Evolutionary conservation across 2,113 vertebrate genomes (phyloP).

Genomic region (Heteronetta atricapilla): DNA sequence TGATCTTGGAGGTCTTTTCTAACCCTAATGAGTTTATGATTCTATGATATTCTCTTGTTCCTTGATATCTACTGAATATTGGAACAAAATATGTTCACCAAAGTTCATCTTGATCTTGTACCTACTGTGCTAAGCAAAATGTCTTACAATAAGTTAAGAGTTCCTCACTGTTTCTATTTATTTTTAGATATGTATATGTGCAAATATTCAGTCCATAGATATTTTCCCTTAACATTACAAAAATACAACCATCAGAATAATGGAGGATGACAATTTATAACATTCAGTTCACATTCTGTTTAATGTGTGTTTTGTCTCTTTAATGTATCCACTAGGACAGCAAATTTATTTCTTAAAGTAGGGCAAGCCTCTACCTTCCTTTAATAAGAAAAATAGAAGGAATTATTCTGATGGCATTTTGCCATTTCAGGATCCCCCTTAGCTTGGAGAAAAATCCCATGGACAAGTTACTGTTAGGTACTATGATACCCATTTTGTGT

Average conservation of each 20-base stretch:
- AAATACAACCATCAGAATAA: not conserved
- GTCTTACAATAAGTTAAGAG: not conserved
- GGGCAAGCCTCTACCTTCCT: fast-evolving
- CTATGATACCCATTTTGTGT: fast-evolving
- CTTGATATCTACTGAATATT: not conserved
- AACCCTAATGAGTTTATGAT: too few relatives aligned
- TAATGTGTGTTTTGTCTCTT: not conserved
- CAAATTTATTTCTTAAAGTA: not conserved
- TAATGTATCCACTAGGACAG: not conserved
- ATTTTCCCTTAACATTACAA: not conserved
- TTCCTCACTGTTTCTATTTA: not conserved
- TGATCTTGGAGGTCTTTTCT: too few relatives aligned
- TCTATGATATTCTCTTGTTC: not conserved
- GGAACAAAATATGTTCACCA: not conserved
- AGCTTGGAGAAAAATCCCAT: not conserved
- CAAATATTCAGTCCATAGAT: not conserved
- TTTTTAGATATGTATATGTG: not conserved
- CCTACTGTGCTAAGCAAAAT: not conserved
- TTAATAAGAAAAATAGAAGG: not conserved
- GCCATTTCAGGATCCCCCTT: not conserved
- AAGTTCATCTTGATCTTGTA: not conserved
- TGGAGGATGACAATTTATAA: not conserved
- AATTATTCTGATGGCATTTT: not conserved
- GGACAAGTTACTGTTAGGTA: not conserved
- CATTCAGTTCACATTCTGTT: not conserved